phyloP scores from a whole-genome alignment of 2,797 vertebrate species.

The Pelodytes ibericus region DNA sequence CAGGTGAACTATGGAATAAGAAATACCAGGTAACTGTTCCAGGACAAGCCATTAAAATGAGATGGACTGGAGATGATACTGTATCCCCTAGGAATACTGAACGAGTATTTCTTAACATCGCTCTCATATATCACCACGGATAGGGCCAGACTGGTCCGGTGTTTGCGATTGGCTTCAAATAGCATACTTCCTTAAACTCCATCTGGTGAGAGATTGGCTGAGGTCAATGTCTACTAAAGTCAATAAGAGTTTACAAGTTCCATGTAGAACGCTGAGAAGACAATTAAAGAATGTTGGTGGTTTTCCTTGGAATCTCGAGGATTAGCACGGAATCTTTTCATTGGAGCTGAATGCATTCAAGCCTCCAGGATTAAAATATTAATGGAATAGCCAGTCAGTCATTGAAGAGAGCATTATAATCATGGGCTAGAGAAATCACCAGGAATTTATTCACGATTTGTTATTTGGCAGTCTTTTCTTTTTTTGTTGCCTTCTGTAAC shows the following conservation, averaged over 20 bases:
- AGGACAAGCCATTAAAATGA: too few relatives aligned
- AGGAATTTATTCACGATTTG: neutral
- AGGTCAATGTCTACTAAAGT: neutral
- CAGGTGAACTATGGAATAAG: too few relatives aligned
- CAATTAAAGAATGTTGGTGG: neutral
- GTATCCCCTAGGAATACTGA: too few relatives aligned
- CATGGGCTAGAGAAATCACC: neutral
- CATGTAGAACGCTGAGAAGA: neutral
- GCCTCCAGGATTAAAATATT: conserved; percentile 4
- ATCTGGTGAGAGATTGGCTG: too few relatives aligned
- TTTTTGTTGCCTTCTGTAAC: too few relatives aligned
- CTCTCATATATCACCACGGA: too few relatives aligned
- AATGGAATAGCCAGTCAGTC: neutral
- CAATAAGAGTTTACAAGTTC: neutral
- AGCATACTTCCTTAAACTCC: too few relatives aligned
- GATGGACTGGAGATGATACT: too few relatives aligned
- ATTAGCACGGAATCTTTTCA: neutral
- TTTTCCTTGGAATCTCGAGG: neutral
- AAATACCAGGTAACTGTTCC: too few relatives aligned
- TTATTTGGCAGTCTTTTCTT: neutral
- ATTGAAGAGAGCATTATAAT: neutral
- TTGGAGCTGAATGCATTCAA: conserved; percentile 2
- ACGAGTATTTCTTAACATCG: too few relatives aligned
- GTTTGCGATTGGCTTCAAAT: too few relatives aligned
- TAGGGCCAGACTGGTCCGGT: too few relatives aligned